A percentile compares a stretch with the other conserved stretches of the same genome.
These are phyloP conservation scores for Tauraco hartlaubi DNA, from an alignment of 2,797 vertebrate genomes.

Conservation along the genomic window DNA sequence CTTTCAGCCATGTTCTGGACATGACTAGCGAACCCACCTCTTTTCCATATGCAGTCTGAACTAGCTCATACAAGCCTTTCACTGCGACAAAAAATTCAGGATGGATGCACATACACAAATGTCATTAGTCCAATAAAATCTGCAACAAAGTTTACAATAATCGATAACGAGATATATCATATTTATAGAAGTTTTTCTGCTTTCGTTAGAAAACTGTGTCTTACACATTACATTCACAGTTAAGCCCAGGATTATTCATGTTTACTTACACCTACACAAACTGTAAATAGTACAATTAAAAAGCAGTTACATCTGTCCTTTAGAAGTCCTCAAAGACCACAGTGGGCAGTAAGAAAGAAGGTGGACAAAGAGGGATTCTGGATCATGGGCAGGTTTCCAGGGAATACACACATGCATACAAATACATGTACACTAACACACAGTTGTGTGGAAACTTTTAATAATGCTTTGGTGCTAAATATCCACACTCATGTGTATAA, in stretches of 20 bases:
- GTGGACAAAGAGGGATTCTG: background rate
- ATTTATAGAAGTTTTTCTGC: background rate
- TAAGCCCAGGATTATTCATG: background rate
- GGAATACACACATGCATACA: background rate
- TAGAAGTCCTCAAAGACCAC: background rate
- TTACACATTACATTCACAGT: background rate
- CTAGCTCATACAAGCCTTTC: background rate
- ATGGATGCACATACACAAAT: background rate
- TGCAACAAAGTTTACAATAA: background rate
- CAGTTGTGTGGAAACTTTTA: background rate
- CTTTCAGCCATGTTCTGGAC: background rate
- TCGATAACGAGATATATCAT: background rate
- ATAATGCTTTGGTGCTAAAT: background rate
- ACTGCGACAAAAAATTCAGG: background rate
- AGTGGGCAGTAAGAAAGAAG: background rate
- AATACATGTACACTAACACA: background rate
- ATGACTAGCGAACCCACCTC: background rate
- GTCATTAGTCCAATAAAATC: background rate
- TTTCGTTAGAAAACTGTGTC: background rate
- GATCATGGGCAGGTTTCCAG: background rate
- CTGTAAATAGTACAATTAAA: background rate
- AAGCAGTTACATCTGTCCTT: background rate
- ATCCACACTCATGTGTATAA: rapidly evolving
- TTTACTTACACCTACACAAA: background rate
- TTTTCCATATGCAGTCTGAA: background rate